phyloP scores from a whole-genome alignment of 1,140 invertebrate species.

The Apis dorsata region DNA sequence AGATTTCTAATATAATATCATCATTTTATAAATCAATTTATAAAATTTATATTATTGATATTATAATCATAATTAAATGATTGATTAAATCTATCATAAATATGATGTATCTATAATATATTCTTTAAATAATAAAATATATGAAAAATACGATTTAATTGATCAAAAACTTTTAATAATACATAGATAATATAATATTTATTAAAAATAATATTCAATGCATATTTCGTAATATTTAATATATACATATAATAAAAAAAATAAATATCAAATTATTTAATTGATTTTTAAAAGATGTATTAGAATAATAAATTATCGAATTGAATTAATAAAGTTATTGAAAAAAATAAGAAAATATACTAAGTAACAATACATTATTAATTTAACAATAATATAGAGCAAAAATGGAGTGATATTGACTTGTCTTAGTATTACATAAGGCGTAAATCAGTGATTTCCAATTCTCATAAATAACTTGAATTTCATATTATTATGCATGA shows the following conservation, averaged over 20 bases:
- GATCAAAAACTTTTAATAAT: not conserved
- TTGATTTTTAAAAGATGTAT: not conserved
- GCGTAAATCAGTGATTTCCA: conserved; percentile 52
- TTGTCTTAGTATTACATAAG: conserved; percentile 72
- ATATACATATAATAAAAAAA: not conserved
- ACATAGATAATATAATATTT: not conserved
- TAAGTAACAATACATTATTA: not conserved
- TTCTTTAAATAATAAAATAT: not conserved
- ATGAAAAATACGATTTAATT: not conserved
- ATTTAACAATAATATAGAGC: conserved; percentile 18
- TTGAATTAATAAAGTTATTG: not conserved
- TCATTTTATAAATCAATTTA: not conserved
- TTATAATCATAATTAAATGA: not conserved
- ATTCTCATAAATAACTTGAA: not conserved
- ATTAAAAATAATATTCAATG: not conserved
- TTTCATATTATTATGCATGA: not conserved
- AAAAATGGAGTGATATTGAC: conserved; percentile 68
- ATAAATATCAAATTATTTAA: conserved; percentile 2
- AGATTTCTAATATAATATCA: not conserved
- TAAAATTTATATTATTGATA: not conserved
- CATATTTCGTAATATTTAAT: not conserved
- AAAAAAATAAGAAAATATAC: not conserved
- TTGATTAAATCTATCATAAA: no score
- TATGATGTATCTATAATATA: not conserved
- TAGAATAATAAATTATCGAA: not conserved